phyloP scores from a whole-genome alignment of 1,140 invertebrate genomes.

The Euwallacea fornicatus region DNA sequence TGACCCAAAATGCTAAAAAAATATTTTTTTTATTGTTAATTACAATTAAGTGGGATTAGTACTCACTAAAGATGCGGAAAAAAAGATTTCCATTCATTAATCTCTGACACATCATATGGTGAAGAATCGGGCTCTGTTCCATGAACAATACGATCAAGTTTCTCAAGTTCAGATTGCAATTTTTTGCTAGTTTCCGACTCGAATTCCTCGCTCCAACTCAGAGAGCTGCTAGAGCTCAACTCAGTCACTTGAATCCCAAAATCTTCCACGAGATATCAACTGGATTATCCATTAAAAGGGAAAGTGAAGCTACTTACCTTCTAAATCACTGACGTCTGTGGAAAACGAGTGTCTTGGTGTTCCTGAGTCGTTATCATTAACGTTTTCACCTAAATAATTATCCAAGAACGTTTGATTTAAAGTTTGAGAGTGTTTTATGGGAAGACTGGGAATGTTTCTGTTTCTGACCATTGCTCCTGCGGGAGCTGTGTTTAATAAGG shows the following conservation, averaged over 20 bases:
- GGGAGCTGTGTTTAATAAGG: too few species aligned
- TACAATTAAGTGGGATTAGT: too few species aligned
- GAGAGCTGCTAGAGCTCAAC: conserved; percentile 44
- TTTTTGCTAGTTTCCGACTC: conserved; percentile 41
- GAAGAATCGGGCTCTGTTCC: conserved; percentile 37
- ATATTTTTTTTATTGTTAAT: not conserved
- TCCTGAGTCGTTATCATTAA: not conserved
- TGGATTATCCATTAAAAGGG: not conserved
- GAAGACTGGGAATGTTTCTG: conserved; percentile 13
- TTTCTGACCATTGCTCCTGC: not conserved
- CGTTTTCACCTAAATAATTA: conserved; percentile 13
- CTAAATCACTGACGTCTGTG: not conserved
- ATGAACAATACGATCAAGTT: conserved; percentile 42
- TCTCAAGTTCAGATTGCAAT: conserved; percentile 43
- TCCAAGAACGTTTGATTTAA: not conserved
- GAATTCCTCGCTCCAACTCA: conserved; percentile 47
- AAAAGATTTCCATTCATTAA: conserved; percentile 43
- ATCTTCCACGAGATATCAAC: conserved; percentile 3
- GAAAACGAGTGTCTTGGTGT: not conserved
- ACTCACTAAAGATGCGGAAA: conserved; percentile 42
- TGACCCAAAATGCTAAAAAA: not conserved
- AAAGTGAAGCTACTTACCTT: conserved; percentile 13
- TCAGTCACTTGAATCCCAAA: conserved; percentile 25
- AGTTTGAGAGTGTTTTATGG: not conserved
- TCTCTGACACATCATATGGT: conserved; percentile 43